These are phyloP conservation scores for Geodia barretti DNA, from an alignment of 37 sponge, comb jelly and placozoan species.

Conservation along the genomic window DNA sequence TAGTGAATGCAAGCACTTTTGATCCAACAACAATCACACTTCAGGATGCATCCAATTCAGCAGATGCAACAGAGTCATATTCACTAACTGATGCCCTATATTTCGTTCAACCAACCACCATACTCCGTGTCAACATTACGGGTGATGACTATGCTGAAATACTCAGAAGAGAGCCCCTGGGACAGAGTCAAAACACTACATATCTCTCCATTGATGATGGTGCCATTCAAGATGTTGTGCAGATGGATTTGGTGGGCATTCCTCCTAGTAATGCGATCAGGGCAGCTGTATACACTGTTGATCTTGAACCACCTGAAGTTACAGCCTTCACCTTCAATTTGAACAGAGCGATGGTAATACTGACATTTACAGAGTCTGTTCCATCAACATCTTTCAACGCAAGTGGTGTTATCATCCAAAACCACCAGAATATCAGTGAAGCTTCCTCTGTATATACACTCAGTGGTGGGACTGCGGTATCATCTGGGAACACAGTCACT, in stretches of 20 bases:
- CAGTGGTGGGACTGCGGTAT: constrained; percentile 50
- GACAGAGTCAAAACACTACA: constrained; percentile 53
- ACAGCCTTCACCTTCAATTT: constrained; percentile 65
- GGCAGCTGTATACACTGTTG: constrained; percentile 64
- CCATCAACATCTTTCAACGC: constrained; percentile 45
- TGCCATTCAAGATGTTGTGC: constrained; percentile 58
- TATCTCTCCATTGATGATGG: constrained; percentile 49
- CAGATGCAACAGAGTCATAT: constrained; percentile 5
- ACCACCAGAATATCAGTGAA: constrained; percentile 16
- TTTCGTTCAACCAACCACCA: constrained; percentile 10
- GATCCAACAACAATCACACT: constrained; percentile 48
- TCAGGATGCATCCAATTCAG: constrained; percentile 29
- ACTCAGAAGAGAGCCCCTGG: constrained; percentile 34
- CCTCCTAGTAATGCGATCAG: constrained; percentile 47
- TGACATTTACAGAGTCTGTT: constrained; percentile 84
- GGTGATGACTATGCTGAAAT: constrained; percentile 64
- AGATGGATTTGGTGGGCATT: constrained; percentile 29
- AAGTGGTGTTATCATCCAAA: constrained; percentile 53
- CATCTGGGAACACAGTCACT: constrained; percentile 19
- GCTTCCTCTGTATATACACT: constrained; percentile 53
- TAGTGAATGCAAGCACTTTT: constrained; percentile 54
- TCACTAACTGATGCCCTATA: constrained; percentile 48
- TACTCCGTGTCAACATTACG: constrained; percentile 54
- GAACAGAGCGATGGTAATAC: constrained; percentile 38
- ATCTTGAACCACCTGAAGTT: constrained; percentile 66